Base-by-base conservation (phyloP, 2,888 invertebrate species). In the Amphipyra berbera region DNA sequence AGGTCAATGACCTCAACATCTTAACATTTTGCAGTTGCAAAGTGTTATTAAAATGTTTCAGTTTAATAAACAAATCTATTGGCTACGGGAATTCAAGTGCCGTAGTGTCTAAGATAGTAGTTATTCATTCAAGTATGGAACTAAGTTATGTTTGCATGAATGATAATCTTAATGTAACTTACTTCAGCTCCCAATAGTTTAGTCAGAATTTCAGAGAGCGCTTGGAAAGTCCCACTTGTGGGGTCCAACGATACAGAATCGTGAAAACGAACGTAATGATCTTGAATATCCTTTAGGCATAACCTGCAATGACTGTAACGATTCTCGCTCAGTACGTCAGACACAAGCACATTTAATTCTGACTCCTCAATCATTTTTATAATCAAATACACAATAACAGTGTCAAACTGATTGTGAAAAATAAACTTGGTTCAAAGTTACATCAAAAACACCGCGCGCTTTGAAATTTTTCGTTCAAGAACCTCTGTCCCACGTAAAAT, bases 221-320 rank as follows among this genome's bases (percentile, higher is more conserved):
- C 76, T 46, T 81, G 69, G 53, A 86, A 83, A 38, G 52, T n/a
- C 0, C 60, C 56, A 38, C 63, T 70, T 49, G 62, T 70, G 8
- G 73, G 58, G 14, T 88, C 82, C 38, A 86, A 59, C 1, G 83
- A 82, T 5, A 93, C 85, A 40, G 79, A 76, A 72, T 94, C 92
- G 9, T 86, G 75, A 55, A 93, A 88, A 42, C 84, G 84, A n/a
- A 91, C 88, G 46, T 88, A 93, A 14, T 86, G 68, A 14, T 80
- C 83, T 49, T 82, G 69, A 41, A 92, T 87, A 56, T 66, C 70
- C 57, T 85, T 84, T 47, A 93, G 73, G 76, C 94, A 94, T 90
- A 94, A 90, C 90, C 94, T 92, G 76, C 94, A 94, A 85, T 94
- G 87, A 55, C 88, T 92, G 61, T 82, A 90, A 35, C 78, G 82